These are phyloP conservation scores for Cyrtodaria siliqua DNA, from an alignment of 2,888 invertebrate species.

Conservation along the genomic window DNA sequence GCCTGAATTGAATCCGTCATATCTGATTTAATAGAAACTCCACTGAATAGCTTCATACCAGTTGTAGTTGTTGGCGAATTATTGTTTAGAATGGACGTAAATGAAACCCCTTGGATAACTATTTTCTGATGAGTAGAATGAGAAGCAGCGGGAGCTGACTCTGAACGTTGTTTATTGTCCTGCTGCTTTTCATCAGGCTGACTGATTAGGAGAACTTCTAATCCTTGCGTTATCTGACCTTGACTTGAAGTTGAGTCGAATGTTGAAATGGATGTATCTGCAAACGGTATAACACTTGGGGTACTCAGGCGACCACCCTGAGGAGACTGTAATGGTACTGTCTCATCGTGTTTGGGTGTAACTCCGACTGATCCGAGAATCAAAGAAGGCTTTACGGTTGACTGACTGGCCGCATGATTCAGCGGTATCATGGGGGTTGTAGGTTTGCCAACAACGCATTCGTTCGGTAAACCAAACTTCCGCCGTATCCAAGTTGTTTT, in stretches of 20 bases:
- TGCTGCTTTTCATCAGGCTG: constrained; percentile 56
- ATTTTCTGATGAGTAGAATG: constrained; percentile 61
- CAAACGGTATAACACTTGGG: constrained; percentile 1
- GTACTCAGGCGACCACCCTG: neutral
- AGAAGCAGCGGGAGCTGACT: constrained; percentile 7
- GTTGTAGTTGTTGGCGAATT: constrained; percentile 80
- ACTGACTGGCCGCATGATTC: constrained; percentile 63
- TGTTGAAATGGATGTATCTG: no score
- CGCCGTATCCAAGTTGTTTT: constrained; percentile 32
- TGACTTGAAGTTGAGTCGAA: constrained; percentile 19
- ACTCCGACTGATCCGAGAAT: constrained; percentile 61
- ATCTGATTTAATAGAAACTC: constrained; percentile 70
- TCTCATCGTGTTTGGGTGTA: constrained; percentile 23
- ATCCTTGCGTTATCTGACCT: constrained; percentile 23
- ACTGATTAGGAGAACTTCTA: constrained; percentile 48
- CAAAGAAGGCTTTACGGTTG: constrained; percentile 45
- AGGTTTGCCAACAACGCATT: constrained; percentile 18
- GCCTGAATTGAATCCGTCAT: constrained; percentile 1
- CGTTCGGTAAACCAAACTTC: constrained; percentile 20
- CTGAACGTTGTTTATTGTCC: constrained; percentile 8
- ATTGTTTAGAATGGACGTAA: constrained; percentile 89
- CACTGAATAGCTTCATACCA: constrained; percentile 81
- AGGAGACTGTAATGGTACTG: constrained; percentile 5
- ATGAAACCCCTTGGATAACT: constrained; percentile 90
- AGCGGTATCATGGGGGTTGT: constrained; percentile 62